Evolutionary conservation across 2,888 invertebrate species (phyloP), one percentile per base, ranked within the genome.

Genomic region (Oscheius sp.): DNA sequence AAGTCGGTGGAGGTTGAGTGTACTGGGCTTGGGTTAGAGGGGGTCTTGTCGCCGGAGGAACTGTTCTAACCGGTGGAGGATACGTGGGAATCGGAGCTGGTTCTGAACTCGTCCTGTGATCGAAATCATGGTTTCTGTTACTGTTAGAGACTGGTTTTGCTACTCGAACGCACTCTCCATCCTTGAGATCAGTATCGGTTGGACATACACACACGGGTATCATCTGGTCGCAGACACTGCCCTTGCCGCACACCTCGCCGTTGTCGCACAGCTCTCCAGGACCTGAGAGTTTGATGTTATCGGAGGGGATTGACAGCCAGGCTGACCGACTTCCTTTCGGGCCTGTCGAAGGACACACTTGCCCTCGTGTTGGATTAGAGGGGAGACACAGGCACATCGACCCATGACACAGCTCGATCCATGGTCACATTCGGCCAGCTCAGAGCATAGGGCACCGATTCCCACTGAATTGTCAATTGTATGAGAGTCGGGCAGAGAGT

Each of bases 121-220:
- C 21, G 21, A 21, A 35, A 37, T 7, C 11, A 13, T n/a, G 35
- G 29, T 29, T 13, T 21, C 11, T 53, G 53, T 21, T 53, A 29
- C 13, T 53, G 29, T 53, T 53, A 29, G 53, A 53, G n/a, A 53
- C 13, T 53, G 53, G 53, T 53, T 21, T 63, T 42, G 48, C 63
- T 47, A n/a, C 32, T 63, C 63, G 47, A 32, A 50, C 21, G 68
- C 86, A 86, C 73, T 80, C 81, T 51, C 85, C 86, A 66, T 83
- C 81, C 63, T 74, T 75, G 53, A 88, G 78, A 62, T 86, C 86
- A 57, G 86, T 89, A 62, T 85, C 82, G 58, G 84, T 74, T 4
- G 86, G 86, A 68, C 88, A 88, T 50, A 88, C 86, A 76, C 89
- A 89, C 53, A 88, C 84, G 2, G 87, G 87, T 70, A 86, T 86